These are phyloP conservation scores for Lordiphosa collinella DNA, from an alignment of 1,140 invertebrate species.

Conservation along the genomic window DNA sequence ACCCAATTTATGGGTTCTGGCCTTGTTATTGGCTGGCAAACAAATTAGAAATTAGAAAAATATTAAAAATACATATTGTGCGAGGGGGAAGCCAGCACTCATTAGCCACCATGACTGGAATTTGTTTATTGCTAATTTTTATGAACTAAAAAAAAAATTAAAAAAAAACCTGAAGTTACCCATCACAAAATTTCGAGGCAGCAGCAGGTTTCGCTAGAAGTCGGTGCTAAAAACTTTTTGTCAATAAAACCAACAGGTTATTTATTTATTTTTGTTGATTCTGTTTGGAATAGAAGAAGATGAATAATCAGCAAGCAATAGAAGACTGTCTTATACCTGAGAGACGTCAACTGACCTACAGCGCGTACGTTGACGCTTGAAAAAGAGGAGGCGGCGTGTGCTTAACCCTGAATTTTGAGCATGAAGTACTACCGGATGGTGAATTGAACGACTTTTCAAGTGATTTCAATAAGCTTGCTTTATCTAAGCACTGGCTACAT, in stretches of 20 bases:
- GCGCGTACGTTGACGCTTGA: slow-evolving; percentile 57
- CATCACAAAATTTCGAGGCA: slow-evolving; percentile 3
- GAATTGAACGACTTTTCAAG: too few species aligned
- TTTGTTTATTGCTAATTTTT: neutral
- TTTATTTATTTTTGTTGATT: slow-evolving; percentile 4
- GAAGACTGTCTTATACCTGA: slow-evolving; percentile 3
- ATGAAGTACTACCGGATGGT: too few species aligned
- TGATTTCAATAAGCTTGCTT: too few species aligned
- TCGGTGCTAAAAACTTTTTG: slow-evolving; percentile 48
- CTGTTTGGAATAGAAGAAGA: slow-evolving; percentile 18
- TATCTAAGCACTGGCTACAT: too few species aligned
- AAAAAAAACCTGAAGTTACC: neutral
- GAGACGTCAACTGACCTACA: slow-evolving; percentile 42
- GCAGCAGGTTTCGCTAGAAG: slow-evolving; percentile 11
- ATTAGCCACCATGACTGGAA: slow-evolving; percentile 7
- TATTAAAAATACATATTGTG: neutral
- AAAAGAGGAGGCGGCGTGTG: too few species aligned
- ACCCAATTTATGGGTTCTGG: slow-evolving; percentile 54
- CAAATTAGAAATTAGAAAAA: too few species aligned
- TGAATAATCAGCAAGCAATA: slow-evolving; percentile 6
- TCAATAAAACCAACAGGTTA: slow-evolving; percentile 36
- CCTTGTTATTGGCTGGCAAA: slow-evolving; percentile 26
- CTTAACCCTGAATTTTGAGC: neutral
- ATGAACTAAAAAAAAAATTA: too few species aligned
- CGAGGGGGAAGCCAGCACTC: neutral